A percentile compares a stretch with the other conserved stretches of the same genome.
Conservation (phyloP, 2,797 vertebrate genomes). For the Myioborus miniatus region DNA sequence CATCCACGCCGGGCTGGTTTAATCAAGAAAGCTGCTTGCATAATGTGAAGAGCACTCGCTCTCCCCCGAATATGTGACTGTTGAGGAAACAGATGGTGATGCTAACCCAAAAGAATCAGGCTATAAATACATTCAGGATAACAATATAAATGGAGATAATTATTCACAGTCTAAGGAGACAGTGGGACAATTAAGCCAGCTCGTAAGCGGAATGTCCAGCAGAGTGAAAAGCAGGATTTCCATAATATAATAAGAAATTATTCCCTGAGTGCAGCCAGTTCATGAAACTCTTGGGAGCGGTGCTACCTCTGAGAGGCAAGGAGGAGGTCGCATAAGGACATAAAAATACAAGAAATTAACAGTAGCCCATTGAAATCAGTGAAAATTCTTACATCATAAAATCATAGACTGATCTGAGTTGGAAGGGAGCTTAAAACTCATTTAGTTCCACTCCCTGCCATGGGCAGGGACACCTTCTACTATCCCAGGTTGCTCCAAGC, state of each 20-base stretch:
- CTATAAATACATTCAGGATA: constrained; percentile 41
- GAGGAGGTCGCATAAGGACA: neutral
- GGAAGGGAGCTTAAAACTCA: neutral
- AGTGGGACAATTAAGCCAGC: neutral
- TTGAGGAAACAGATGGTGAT: constrained; percentile 56
- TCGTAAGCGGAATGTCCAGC: neutral
- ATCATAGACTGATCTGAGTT: neutral
- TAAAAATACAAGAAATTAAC: neutral
- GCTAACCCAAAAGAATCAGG: constrained; percentile 1
- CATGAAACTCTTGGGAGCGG: neutral
- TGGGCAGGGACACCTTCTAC: neutral
- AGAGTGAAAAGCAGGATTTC: neutral
- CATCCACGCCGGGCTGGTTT: constrained; percentile 21
- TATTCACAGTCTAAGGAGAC: constrained; percentile 26
- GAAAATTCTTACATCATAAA: neutral
- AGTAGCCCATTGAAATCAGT: neutral
- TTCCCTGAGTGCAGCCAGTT: neutral
- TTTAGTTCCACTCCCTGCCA: neutral
- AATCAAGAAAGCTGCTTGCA: constrained; percentile 50
- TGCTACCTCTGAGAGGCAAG: neutral
- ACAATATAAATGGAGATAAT: constrained; percentile 56
- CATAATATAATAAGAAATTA: neutral
- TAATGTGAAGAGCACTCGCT: neutral
- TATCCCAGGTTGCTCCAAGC: neutral
- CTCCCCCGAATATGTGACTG: neutral